Evolutionary conservation across 2,888 invertebrate genomes (phyloP), one percentile per base, ranked within the genome.

Genomic region (Meghimatium bilineatum): DNA sequence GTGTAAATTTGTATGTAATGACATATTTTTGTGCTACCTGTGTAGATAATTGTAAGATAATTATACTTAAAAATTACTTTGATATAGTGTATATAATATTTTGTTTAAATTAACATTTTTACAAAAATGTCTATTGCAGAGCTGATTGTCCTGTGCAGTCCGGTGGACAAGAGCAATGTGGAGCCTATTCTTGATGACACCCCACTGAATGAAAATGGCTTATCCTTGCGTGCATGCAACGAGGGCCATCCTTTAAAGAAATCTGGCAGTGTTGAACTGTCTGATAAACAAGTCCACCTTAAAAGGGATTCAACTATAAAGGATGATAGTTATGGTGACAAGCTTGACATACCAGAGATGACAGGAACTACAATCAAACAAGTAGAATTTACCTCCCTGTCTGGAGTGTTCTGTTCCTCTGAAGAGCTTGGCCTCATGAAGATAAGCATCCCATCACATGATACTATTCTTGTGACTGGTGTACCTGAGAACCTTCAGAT

Each of bases 61-160:
- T 52, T 52, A 52, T 17, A 14, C 12, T 52, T 14, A 17, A 52
- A 52, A 14, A 52, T 52, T 52, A 17, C 8, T 52, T 52, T 8
- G 8, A 14, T 52, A 8, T 52, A 52, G 12, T 52, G 8, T 17
- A 52, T 14, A 52, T 17, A 52, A 14, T 52, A 17, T 52, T 52
- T 14, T 52, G 17, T 52, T 14, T n/a, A 56, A 12, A 56, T 12
- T 56, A 17, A 26, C 56, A 56, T 3, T 69, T 69, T 34, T 5
- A n/a, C n/a, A n/a, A 3, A 3, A 38, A 38, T 71, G 20, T 38
- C 38, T 38, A 32, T 20, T 52, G 17, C 86, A 91, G 91, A 90
- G 75, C 83, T 91, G 83, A 89, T 90, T 81, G 91, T 91, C 26
- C 87, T 90, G 79, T 91, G 91, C 85, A 90, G 90, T 67, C 91